These are phyloP conservation scores for Helobdella robusta DNA, from an alignment of 2,888 invertebrate species.

Conservation along the genomic window DNA sequence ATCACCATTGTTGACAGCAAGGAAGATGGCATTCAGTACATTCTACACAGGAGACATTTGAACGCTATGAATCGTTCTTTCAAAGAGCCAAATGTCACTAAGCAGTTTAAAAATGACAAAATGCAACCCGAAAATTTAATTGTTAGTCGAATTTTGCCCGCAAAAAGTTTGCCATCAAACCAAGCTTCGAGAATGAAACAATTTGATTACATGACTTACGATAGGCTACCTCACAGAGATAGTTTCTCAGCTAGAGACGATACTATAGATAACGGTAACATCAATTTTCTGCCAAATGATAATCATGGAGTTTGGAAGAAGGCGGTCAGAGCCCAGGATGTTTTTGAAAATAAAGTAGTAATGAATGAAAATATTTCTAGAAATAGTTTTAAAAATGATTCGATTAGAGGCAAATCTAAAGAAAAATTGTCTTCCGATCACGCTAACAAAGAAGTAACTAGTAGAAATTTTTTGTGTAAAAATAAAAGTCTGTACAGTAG, in stretches of 20 bases:
- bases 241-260: conserved; percentile 48
- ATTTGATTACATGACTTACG: conserved; percentile 33
- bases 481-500: too few relatives aligned
- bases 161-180: neutral
- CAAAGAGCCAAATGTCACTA: neutral
- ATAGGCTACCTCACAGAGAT: conserved; percentile 41
- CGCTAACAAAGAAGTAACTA: too few relatives aligned
- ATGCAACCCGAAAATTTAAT: too few relatives aligned
- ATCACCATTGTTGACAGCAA: conserved; percentile 16
- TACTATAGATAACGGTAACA: conserved; percentile 39
- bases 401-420: too few relatives aligned
- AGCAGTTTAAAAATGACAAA: neutral
- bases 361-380: too few relatives aligned
- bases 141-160: conserved; percentile 10
- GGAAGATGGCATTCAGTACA: conserved; percentile 46
- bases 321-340: too few relatives aligned
- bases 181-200: conserved; percentile 23
- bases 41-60: conserved; percentile 39
- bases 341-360: too few relatives aligned
- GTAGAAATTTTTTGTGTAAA: too few relatives aligned
- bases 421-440: too few relatives aligned
- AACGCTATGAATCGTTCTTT: neutral
- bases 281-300: conserved; percentile 24
- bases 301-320: conserved; percentile 18
- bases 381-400: too few relatives aligned